Evolutionary conservation across 92 coral and sea anemone genomes (phyloP).

Genomic region (Diadumene lineata): DNA sequence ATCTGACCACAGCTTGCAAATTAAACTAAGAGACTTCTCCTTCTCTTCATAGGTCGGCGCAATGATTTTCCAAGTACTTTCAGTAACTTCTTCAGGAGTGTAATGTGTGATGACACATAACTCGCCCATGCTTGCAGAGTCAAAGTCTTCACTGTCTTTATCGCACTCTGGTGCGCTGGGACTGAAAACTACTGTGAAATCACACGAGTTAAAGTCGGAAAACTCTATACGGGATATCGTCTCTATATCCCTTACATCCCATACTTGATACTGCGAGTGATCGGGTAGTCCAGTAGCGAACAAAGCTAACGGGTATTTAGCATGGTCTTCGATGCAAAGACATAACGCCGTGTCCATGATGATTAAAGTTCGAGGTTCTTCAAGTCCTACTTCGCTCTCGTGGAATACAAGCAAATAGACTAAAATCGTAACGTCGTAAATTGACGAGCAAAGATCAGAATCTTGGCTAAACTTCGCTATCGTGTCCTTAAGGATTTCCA

Average conservation of each 20-base stretch:
- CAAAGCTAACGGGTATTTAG: constrained; percentile 88
- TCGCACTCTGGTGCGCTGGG: constrained; percentile 51
- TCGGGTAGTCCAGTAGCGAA: constrained; percentile 98
- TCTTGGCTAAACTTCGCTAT: constrained; percentile 78
- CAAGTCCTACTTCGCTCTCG: constrained; percentile 46
- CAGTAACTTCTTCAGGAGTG: constrained; percentile 37
- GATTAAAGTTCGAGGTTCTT: constrained; percentile 83
- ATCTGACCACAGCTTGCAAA: constrained; percentile 89
- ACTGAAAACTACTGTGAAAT: constrained; percentile 79
- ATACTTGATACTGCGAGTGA: constrained; percentile 81
- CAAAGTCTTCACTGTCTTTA: constrained; percentile 66
- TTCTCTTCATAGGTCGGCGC: constrained; percentile 98
- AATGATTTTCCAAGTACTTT: constrained; percentile 75
- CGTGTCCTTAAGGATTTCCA: constrained; percentile 82
- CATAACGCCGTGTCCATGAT: constrained; percentile 84
- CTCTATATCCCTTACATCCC: constrained; percentile 81
- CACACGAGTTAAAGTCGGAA: constrained; percentile 90
- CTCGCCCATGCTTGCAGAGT: constrained; percentile 88
- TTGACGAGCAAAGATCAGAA: constrained; percentile 58
- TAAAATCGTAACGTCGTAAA: constrained; percentile 68
- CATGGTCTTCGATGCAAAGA: constrained; percentile 91
- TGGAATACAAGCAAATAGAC: constrained; percentile 85
- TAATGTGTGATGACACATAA: constrained; percentile 75
- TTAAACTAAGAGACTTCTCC: constrained; percentile 86
- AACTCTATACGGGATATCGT: constrained; percentile 91